A percentile compares a stretch with the other conserved stretches of the same genome.
Conservation (phyloP, 1,140 invertebrate genomes). For the Lordiphosa stackelbergi region DNA sequence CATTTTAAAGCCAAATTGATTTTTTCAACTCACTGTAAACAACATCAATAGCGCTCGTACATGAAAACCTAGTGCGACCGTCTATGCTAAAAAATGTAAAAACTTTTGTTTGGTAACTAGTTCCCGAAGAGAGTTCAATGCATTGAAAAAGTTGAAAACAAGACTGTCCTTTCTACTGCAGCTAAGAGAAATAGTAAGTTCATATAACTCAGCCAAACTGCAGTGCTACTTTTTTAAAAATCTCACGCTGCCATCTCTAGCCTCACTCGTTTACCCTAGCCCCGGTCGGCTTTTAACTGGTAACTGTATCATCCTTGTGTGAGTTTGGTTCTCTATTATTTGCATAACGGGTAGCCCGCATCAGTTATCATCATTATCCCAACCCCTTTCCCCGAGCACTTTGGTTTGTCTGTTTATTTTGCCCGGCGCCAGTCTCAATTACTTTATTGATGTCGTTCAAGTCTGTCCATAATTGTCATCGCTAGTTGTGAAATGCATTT, state of each 20-base stretch:
- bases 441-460: constrained; percentile 60
- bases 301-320: constrained; percentile 13
- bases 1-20: no score
- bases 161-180: no score
- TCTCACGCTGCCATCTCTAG: constrained; percentile 8
- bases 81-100: no score
- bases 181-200: no score
- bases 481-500: constrained; percentile 32
- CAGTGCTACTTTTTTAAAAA: no score
- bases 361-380: constrained; percentile 10
- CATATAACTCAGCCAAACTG: no score
- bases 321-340: constrained; percentile 22
- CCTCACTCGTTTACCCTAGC: constrained; percentile 1
- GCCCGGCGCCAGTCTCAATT: constrained; percentile 70
- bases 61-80: no score
- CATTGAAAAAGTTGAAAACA: no score
- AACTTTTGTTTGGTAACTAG: no score
- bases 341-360: constrained; percentile 49
- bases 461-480: constrained; percentile 26
- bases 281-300: constrained; percentile 2
- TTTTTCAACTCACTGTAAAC: no score
- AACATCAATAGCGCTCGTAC: no score
- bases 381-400: constrained; percentile 10
- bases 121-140: no score
- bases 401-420: constrained; percentile 43